Evolutionary conservation across 2,113 vertebrate genomes (phyloP).

Genomic region (Speoplatyrhinus poulsoni): DNA sequence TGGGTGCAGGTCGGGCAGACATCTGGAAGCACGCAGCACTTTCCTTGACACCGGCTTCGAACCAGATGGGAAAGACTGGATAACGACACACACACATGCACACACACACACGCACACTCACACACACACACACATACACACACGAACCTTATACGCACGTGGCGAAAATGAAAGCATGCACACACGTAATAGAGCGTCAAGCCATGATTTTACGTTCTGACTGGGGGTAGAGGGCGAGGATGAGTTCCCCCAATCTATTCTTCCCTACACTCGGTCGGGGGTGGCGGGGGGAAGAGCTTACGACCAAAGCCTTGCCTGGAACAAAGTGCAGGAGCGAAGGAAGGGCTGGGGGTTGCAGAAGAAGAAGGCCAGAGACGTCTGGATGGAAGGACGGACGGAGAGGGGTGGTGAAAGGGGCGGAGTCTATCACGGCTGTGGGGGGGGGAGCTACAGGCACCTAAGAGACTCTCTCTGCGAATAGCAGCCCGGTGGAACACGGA

Average conservation of each 20-base stretch:
- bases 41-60: too few relatives aligned
- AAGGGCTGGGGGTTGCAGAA: neutral
- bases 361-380: neutral
- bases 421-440: neutral
- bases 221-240: constrained; percentile 43
- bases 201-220: constrained; percentile 19
- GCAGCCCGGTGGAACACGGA: constrained; percentile 43
- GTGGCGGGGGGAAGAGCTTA: neutral
- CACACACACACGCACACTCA: too few relatives aligned
- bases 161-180: constrained; percentile 33
- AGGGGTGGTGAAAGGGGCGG: constrained; percentile 27
- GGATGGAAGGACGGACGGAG: neutral
- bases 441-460: constrained; percentile 23
- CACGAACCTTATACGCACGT: neutral
- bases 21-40: too few relatives aligned
- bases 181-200: constrained; percentile 45
- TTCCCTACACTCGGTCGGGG: neutral
- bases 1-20: too few relatives aligned
- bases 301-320: neutral
- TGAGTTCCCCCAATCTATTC: constrained; percentile 12
- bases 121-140: too few relatives aligned
- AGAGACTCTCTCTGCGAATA: constrained; percentile 17
- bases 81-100: too few relatives aligned
- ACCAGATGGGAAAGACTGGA: too few relatives aligned
- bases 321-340: neutral